These are phyloP conservation scores for Agonum fuliginosum DNA, from an alignment of 2,888 invertebrate species.

Conservation along the genomic window DNA sequence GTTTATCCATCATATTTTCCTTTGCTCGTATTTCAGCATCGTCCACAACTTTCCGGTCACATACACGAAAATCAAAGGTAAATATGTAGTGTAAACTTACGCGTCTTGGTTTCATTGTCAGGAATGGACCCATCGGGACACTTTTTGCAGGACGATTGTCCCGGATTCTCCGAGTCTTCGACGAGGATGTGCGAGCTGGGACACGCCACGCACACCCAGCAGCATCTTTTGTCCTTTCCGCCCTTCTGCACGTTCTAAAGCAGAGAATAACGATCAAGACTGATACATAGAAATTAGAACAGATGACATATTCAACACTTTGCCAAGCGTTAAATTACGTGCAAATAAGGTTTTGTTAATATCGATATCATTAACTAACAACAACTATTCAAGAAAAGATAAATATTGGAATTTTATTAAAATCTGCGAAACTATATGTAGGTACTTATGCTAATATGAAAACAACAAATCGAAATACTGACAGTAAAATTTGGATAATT, in stretches of 20 bases:
- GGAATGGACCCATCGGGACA: slow-evolving; percentile 81
- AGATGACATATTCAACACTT: too few species aligned
- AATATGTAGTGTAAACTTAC: slow-evolving; percentile 69
- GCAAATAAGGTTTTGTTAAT: too few species aligned
- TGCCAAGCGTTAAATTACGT: too few species aligned
- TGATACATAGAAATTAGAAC: too few species aligned
- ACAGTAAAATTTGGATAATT: too few species aligned
- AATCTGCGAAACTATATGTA: too few species aligned
- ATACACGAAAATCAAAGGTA: neutral
- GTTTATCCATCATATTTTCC: neutral
- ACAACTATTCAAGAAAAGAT: too few species aligned
- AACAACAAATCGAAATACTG: too few species aligned
- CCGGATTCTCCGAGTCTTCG: slow-evolving; percentile 72
- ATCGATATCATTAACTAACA: too few species aligned
- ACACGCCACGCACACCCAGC: slow-evolving; percentile 86
- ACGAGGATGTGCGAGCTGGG: slow-evolving; percentile 77
- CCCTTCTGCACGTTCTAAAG: slow-evolving; percentile 76
- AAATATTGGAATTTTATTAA: too few species aligned
- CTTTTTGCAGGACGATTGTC: slow-evolving; percentile 71
- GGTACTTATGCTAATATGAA: too few species aligned
- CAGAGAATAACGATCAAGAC: slow-evolving; percentile 59
- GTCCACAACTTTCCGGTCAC: slow-evolving; percentile 1
- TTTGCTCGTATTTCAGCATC: neutral
- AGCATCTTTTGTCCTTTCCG: slow-evolving; percentile 80
- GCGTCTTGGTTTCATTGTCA: slow-evolving; percentile 76